Evolutionary conservation across 1,140 invertebrate species (phyloP).

Genomic region (Pectinophora gossypiella): DNA sequence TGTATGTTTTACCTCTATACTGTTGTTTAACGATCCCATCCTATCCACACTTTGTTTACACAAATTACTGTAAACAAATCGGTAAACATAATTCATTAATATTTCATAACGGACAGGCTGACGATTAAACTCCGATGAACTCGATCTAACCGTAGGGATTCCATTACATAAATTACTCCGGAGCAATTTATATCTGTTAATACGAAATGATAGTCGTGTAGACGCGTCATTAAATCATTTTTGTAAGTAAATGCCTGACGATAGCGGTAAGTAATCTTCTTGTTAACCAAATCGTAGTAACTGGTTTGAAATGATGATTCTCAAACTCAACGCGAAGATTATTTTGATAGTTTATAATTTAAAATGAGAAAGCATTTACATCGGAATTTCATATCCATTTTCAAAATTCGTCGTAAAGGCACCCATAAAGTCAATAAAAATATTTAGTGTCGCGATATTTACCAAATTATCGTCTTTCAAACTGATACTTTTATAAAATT

Average conservation of each 20-base stretch:
- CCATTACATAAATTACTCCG: constrained; percentile 10
- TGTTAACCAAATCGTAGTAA: constrained; percentile 33
- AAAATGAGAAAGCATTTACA: constrained; percentile 35
- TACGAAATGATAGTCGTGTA: constrained; percentile 20
- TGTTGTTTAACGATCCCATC: constrained; percentile 31
- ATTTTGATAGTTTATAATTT: constrained; percentile 35
- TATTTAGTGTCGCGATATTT: neutral
- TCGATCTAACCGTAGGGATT: neutral
- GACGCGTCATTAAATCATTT: constrained; percentile 24
- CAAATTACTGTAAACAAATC: constrained; percentile 37
- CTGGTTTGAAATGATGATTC: constrained; percentile 33
- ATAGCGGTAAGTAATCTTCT: constrained; percentile 31
- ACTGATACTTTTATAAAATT: neutral
- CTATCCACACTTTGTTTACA: constrained; percentile 29
- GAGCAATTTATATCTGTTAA: constrained; percentile 24
- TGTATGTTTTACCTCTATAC: constrained; percentile 33
- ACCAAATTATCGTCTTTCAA: neutral
- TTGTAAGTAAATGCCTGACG: constrained; percentile 18
- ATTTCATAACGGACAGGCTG: neutral
- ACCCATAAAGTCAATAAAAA: neutral
- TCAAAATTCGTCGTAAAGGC: neutral
- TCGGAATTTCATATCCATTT: constrained; percentile 23
- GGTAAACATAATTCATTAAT: constrained; percentile 4
- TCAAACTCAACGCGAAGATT: constrained; percentile 20
- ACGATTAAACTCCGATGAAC: constrained; percentile 1